Evolutionary conservation across 92 coral and sea anemone genomes (phyloP).

Genomic region (Phenganax subtilis): DNA sequence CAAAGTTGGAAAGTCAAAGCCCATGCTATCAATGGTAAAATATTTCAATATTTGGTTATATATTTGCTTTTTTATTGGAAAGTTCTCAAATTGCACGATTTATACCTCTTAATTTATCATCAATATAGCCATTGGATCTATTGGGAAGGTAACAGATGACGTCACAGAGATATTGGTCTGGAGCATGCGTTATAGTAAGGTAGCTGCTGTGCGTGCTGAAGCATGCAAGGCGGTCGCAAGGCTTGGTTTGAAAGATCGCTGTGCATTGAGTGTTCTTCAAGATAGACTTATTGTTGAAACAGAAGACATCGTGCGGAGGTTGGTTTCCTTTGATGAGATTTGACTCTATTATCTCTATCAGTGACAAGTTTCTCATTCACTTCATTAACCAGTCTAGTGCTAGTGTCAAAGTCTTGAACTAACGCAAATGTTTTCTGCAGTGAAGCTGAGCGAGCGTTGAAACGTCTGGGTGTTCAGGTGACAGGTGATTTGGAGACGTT

Average conservation of each 20-base stretch:
- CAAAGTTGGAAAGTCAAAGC: conserved; percentile 98
- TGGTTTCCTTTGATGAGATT: background rate
- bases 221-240: conserved; percentile 92
- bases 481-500: conserved; percentile 91
- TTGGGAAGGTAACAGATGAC: conserved; percentile 68
- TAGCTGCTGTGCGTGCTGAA: conserved; percentile 98
- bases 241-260: conserved; percentile 73
- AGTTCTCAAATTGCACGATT: background rate
- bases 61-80: background rate
- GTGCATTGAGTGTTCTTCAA: conserved; percentile 78
- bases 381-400: too few species aligned
- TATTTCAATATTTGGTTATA: background rate
- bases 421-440: conserved; percentile 32
- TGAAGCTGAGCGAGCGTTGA: conserved; percentile 74
- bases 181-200: conserved; percentile 91
- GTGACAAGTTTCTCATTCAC: too few species aligned
- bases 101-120: background rate
- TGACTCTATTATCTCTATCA: background rate
- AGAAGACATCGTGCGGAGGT: conserved; percentile 90
- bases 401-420: too few species aligned
- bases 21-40: conserved; percentile 81
- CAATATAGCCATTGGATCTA: conserved; percentile 68
- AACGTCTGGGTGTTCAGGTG: conserved; percentile 74
- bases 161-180: conserved; percentile 77
- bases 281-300: conserved; percentile 93